phyloP scores from a whole-genome alignment of 2,113 vertebrate genomes.

The Seriola quinqueradiata region DNA sequence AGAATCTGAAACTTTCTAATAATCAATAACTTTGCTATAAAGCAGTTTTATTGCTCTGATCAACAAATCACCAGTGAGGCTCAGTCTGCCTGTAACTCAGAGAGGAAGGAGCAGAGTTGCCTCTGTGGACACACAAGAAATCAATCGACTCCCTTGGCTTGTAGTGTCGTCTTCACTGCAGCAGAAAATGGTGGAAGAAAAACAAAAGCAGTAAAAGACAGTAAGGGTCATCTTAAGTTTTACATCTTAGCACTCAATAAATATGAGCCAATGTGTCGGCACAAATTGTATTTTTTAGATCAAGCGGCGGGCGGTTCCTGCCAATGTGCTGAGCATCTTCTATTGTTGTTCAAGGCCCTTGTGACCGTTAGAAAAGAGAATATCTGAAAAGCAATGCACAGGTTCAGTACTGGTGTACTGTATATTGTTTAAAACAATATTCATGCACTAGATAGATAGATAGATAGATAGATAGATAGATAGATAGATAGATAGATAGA shows the following conservation, averaged over 20 bases:
- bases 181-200: background rate
- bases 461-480: too few species aligned
- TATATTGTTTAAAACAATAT: too few species aligned
- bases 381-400: too few species aligned
- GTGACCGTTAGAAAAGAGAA: background rate
- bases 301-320: background rate
- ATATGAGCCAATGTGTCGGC: background rate
- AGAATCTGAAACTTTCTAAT: background rate
- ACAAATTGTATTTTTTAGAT: background rate
- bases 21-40: background rate
- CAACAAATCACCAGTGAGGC: conserved; percentile 9
- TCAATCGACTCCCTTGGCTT: conserved; percentile 31
- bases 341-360: background rate
- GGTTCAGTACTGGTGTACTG: too few species aligned
- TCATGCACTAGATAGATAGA: too few species aligned
- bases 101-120: conserved; percentile 2
- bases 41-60: background rate
- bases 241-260: background rate
- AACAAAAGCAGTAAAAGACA: background rate
- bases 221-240: background rate
- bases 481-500: too few species aligned
- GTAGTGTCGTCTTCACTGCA: background rate
- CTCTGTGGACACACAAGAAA: conserved; percentile 31
- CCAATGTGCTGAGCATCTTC: background rate
- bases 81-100: background rate